Conservation (phyloP, 1,140 invertebrate species). For the Ostrea denselamellosa region DNA sequence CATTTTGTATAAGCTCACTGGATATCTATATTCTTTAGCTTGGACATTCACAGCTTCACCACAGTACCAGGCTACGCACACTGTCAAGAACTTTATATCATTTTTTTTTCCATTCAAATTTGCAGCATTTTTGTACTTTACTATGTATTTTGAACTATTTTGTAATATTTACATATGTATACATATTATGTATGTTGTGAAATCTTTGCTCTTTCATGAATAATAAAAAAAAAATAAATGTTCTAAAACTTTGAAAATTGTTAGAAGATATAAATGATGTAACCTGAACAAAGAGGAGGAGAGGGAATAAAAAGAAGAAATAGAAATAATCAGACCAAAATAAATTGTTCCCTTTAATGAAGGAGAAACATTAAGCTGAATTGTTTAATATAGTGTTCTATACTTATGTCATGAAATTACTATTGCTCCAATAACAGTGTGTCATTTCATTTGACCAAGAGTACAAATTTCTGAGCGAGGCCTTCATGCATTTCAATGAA, state of each 20-base stretch:
- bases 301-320: background rate
- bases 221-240: background rate
- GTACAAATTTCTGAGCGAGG: too few relatives aligned
- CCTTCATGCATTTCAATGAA: too few relatives aligned
- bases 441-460: too few relatives aligned
- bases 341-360: background rate
- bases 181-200: slow-evolving; percentile 9
- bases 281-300: background rate
- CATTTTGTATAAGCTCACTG: too few relatives aligned
- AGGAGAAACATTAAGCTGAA: background rate
- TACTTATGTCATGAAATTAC: too few relatives aligned
- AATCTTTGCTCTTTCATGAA: background rate
- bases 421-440: too few relatives aligned
- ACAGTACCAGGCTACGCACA: too few relatives aligned
- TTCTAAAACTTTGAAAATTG: background rate
- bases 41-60: background rate
- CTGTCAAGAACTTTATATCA: background rate
- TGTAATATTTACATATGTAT: slow-evolving; percentile 27
- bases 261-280: background rate
- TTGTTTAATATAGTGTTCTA: too few relatives aligned
- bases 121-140: slow-evolving; percentile 32
- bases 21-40: background rate
- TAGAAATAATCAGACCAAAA: background rate
- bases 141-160: slow-evolving; percentile 35
- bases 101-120: slow-evolving; percentile 13